Conservation (phyloP, 2,113 vertebrate species). For the Odontophorus gujanensis region DNA sequence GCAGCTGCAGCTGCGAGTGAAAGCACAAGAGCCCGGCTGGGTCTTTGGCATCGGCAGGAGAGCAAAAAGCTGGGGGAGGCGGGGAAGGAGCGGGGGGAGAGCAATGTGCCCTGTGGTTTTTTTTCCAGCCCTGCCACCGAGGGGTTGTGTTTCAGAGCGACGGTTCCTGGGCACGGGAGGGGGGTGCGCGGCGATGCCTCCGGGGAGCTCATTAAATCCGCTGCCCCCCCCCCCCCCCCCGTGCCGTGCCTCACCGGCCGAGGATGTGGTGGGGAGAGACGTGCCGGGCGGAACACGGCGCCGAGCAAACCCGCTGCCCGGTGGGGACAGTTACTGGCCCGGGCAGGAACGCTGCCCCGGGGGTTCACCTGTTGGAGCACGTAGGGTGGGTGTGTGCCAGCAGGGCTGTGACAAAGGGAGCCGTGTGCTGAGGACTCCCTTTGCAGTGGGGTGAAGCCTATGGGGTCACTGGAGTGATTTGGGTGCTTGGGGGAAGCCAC, state of each 20-base stretch:
- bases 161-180: slow-evolving; percentile 36
- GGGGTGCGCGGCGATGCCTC: slow-evolving; percentile 45
- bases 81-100: neutral
- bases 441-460: neutral
- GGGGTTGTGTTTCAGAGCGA: slow-evolving; percentile 54
- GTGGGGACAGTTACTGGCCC: slow-evolving; percentile 58
- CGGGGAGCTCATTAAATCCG: slow-evolving; percentile 66
- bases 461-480: neutral
- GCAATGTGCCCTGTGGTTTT: slow-evolving; percentile 61
- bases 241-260: neutral
- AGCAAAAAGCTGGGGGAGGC: slow-evolving; percentile 47
- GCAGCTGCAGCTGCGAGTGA: slow-evolving; percentile 70
- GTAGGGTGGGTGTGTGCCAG: slow-evolving; percentile 10
- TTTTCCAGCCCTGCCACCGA: slow-evolving; percentile 65
- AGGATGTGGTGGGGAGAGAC: slow-evolving; percentile 18
- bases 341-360: slow-evolving; percentile 55
- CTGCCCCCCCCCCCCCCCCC: slow-evolving; percentile 6
- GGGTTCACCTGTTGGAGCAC: slow-evolving; percentile 56
- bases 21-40: slow-evolving; percentile 67
- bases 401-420: slow-evolving; percentile 21
- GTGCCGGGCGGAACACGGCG: slow-evolving; percentile 40
- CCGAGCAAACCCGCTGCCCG: slow-evolving; percentile 14
- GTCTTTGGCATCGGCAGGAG: slow-evolving; percentile 67
- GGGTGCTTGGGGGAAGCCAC: too few relatives aligned
- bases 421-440: neutral